phyloP scores from a whole-genome alignment of 2,888 invertebrate genomes.

The Sarcophaga rosellei region DNA sequence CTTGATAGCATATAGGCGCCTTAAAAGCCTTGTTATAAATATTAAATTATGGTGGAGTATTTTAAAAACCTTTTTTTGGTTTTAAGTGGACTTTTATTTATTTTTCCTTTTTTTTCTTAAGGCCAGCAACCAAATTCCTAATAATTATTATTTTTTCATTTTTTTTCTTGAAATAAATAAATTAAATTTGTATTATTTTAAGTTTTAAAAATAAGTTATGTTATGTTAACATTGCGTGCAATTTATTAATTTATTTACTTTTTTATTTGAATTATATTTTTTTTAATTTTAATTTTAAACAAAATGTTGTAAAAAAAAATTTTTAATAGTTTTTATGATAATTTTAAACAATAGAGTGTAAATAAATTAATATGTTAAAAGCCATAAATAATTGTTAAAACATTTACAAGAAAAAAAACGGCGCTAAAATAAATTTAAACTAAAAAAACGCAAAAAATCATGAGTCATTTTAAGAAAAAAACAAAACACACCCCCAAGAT shows the following conservation, averaged over 20 bases:
- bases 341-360: constrained; percentile 38
- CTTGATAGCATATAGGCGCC: constrained; percentile 13
- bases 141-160: constrained; percentile 36
- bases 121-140: constrained; percentile 49
- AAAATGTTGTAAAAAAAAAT: constrained; percentile 13
- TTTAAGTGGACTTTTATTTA: neutral
- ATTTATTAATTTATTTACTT: constrained; percentile 66
- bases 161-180: no score
- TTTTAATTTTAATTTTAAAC: constrained; percentile 10
- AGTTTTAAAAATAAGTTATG: constrained; percentile 47
- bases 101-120: neutral
- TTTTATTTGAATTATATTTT: constrained; percentile 29
- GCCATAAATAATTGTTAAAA: constrained; percentile 52
- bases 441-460: neutral
- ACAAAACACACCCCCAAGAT: constrained; percentile 18
- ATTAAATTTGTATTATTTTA: neutral
- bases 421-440: neutral
- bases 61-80: neutral
- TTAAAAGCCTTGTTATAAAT: neutral
- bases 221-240: constrained; percentile 69
- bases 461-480: constrained; percentile 51
- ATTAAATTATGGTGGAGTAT: neutral
- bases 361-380: constrained; percentile 18
- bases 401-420: neutral
- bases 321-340: constrained; percentile 4